Conservation (phyloP, 1,140 invertebrate species). For the Lethocerus indicus region DNA sequence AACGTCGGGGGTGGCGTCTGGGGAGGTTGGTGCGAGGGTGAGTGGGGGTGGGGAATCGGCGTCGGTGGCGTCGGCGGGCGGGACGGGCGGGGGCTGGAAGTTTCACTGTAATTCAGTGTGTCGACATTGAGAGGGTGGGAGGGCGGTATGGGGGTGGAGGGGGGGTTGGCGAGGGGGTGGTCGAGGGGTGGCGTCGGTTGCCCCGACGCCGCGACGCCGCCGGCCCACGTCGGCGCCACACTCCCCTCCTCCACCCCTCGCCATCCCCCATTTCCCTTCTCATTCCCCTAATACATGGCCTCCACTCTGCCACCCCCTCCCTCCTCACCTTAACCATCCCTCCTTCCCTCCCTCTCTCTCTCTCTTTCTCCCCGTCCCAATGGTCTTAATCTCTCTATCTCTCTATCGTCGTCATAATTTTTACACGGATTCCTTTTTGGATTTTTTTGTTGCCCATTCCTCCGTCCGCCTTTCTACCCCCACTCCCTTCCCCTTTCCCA, state of each 20-base stretch:
- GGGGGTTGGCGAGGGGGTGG: not conserved
- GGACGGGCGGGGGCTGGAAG: not conserved
- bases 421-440: too few relatives aligned
- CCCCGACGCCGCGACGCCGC: too few relatives aligned
- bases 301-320: slow-evolving; percentile 1
- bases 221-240: not conserved
- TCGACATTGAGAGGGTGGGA: not conserved
- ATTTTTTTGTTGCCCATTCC: too few relatives aligned
- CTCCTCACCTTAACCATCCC: not conserved
- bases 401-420: too few relatives aligned
- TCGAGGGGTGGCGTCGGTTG: not conserved
- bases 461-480: too few relatives aligned
- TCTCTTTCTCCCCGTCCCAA: too few relatives aligned
- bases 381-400: too few relatives aligned
- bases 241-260: not conserved
- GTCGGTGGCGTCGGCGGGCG: not conserved
- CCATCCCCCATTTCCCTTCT: too few relatives aligned
- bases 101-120: too few relatives aligned
- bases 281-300: not conserved
- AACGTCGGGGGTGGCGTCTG: not conserved
- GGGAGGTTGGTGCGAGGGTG: not conserved
- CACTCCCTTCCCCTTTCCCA: too few relatives aligned
- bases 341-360: too few relatives aligned
- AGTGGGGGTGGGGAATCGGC: not conserved
- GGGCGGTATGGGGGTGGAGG: not conserved